Evolutionary conservation across 1,140 invertebrate genomes (phyloP).

Genomic region (Hylaeus anthracinus): DNA sequence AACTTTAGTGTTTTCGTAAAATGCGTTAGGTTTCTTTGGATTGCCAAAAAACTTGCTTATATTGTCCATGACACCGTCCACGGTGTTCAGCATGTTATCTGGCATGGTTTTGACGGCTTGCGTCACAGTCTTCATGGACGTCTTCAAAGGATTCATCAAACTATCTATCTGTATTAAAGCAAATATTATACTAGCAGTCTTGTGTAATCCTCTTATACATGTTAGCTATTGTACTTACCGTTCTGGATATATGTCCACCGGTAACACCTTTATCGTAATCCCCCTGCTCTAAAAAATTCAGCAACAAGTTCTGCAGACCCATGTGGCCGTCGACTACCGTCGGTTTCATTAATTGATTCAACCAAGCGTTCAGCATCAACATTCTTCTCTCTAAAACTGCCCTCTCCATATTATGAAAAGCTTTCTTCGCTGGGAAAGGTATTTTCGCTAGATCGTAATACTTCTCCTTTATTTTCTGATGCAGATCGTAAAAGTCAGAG

Average conservation of each 20-base stretch:
- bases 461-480: slow-evolving; percentile 89
- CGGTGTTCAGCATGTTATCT: slow-evolving; percentile 89
- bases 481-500: slow-evolving; percentile 95
- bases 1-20: slow-evolving; percentile 83
- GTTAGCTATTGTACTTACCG: slow-evolving; percentile 74
- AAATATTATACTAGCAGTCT: slow-evolving; percentile 42
- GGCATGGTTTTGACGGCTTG: slow-evolving; percentile 90
- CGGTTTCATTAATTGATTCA: slow-evolving; percentile 86
- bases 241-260: slow-evolving; percentile 83
- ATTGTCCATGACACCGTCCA: slow-evolving; percentile 92
- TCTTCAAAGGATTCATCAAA: slow-evolving; percentile 90
- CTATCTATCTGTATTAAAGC: slow-evolving; percentile 85
- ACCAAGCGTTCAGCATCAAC: slow-evolving; percentile 91
- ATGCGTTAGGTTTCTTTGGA: slow-evolving; percentile 76
- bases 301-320: slow-evolving; percentile 86
- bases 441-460: slow-evolving; percentile 90
- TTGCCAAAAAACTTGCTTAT: slow-evolving; percentile 83
- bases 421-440: slow-evolving; percentile 95
- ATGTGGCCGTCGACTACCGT: slow-evolving; percentile 84
- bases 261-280: slow-evolving; percentile 87
- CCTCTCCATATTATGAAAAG: slow-evolving; percentile 95
- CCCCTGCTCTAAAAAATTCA: slow-evolving; percentile 90
- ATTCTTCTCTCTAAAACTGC: slow-evolving; percentile 93
- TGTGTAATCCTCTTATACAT: background rate
- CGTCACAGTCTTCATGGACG: slow-evolving; percentile 89